phyloP scores from a whole-genome alignment of 92 coral and sea anemone species.

The Plumapathes pennacea region DNA sequence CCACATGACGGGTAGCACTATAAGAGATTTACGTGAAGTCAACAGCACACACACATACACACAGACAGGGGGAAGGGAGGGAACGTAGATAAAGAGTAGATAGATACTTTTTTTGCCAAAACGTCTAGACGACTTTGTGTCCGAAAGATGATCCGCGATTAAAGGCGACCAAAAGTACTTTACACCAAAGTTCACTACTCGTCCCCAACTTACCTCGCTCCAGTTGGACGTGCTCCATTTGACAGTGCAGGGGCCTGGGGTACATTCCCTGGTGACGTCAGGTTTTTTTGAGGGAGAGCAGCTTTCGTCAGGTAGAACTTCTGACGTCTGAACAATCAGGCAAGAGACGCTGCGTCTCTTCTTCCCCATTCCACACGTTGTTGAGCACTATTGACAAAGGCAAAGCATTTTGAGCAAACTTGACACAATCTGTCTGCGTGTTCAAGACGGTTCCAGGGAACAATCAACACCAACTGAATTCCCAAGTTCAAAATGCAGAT shows the following conservation, averaged over 20 bases:
- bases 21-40: no score
- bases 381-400: constrained; percentile 71
- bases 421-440: no score
- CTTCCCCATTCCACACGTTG: constrained; percentile 73
- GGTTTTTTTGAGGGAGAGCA: constrained; percentile 62
- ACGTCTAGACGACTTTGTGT: constrained; percentile 2
- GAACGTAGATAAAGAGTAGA: no score
- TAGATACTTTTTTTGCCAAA: no score
- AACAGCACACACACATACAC: neutral
- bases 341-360: constrained; percentile 66
- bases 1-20: constrained; percentile 92
- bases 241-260: constrained; percentile 86
- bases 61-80: no score
- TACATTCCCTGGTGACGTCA: constrained; percentile 47
- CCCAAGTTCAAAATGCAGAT: no score
- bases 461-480: no score
- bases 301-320: constrained; percentile 26
- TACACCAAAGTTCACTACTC: neutral
- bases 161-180: neutral
- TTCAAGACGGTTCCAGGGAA: no score
- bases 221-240: constrained; percentile 79
- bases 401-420: no score
- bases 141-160: neutral
- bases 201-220: constrained; percentile 68
- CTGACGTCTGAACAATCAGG: constrained; percentile 24